phyloP scores from a whole-genome alignment of 2,797 vertebrate species.

The Aphelocoma californica region DNA sequence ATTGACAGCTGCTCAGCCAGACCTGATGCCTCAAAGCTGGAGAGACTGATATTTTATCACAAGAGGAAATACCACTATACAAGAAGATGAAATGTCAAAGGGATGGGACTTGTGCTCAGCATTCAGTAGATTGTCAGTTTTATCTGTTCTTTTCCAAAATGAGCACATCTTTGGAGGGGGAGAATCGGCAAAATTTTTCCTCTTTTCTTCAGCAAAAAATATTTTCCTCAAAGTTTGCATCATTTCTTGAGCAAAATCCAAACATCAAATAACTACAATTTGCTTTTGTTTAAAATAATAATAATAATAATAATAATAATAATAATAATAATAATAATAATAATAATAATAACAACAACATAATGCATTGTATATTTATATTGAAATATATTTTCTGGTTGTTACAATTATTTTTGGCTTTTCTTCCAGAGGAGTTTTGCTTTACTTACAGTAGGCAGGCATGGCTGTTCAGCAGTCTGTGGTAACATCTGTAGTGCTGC shows the following conservation, averaged over 20 bases:
- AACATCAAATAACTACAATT: background rate
- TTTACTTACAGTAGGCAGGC: background rate
- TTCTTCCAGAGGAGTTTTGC: background rate
- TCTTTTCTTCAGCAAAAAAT: background rate
- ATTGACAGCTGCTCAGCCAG: background rate
- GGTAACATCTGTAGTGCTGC: background rate
- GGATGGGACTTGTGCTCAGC: background rate
- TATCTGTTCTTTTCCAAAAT: background rate
- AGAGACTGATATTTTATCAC: background rate
- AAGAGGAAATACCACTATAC: background rate
- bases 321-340: too few relatives aligned
- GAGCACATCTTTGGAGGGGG: rapidly evolving
- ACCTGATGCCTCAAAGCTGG: background rate
- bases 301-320: too few relatives aligned
- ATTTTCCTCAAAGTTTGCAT: background rate
- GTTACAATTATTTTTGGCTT: background rate
- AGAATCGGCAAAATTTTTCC: background rate
- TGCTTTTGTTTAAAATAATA: background rate
- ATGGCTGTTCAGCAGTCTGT: background rate
- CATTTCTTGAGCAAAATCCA: background rate
- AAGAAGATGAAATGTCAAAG: background rate
- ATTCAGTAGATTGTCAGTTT: background rate
- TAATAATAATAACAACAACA: too few relatives aligned
- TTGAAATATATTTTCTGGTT: background rate
- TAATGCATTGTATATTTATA: background rate